These are phyloP conservation scores for Tortrix viridana DNA, from an alignment of 2,888 invertebrate species.

Conservation along the genomic window DNA sequence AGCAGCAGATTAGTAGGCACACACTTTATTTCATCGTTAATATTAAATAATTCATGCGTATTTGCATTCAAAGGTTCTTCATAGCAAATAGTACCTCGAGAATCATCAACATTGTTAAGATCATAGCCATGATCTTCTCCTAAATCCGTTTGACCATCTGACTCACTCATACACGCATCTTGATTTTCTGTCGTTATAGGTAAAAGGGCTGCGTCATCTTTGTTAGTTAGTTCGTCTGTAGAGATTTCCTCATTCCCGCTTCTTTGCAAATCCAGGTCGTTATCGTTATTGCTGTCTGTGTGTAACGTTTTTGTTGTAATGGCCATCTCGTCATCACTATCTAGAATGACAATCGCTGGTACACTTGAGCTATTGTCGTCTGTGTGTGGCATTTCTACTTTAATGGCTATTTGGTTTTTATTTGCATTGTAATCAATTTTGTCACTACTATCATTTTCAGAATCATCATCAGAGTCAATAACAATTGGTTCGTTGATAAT, in stretches of 20 bases:
- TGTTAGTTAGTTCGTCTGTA: background rate
- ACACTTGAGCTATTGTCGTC: too few relatives aligned
- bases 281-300: background rate
- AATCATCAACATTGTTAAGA: conserved; percentile 2
- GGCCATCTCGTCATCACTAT: background rate
- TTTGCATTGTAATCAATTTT: background rate
- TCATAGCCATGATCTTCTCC: background rate
- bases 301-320: background rate
- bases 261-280: background rate
- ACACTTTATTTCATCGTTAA: conserved; percentile 9
- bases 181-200: background rate
- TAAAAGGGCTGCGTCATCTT: background rate
- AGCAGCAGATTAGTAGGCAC: background rate
- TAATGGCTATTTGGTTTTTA: background rate
- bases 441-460: background rate
- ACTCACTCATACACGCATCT: background rate
- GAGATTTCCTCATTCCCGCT: background rate
- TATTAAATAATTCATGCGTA: background rate
- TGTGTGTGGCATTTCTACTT: background rate
- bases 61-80: background rate
- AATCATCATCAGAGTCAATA: conserved; percentile 12
- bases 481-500: conserved; percentile 10
- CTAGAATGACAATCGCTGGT: background rate
- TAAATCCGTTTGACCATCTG: background rate
- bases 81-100: conserved; percentile 8